phyloP scores from a whole-genome alignment of 1,140 invertebrate species.

The Heterodera schachtii region DNA sequence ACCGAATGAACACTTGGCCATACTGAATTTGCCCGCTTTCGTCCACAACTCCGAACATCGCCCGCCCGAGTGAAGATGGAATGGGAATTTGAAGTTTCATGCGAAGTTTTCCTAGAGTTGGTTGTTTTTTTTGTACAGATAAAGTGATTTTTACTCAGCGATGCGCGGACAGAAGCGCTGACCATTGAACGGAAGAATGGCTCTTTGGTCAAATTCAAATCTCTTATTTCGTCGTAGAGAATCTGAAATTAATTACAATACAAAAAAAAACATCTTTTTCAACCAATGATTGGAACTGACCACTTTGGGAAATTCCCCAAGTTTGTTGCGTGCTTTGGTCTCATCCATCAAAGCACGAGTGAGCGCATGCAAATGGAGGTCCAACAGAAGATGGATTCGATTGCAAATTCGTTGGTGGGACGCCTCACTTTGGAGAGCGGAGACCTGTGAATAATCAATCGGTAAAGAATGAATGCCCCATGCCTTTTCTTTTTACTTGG shows the following conservation, averaged over 20 bases:
- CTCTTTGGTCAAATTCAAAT: conserved; percentile 59
- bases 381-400: conserved; percentile 57
- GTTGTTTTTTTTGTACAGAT: neutral
- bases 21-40: conserved; percentile 65
- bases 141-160: conserved; percentile 26
- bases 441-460: conserved; percentile 41
- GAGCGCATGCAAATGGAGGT: conserved; percentile 53
- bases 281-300: neutral
- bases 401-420: conserved; percentile 52
- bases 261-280: neutral
- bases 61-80: conserved; percentile 61
- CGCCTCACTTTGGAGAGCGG: conserved; percentile 46
- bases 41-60: conserved; percentile 67
- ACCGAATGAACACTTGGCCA: conserved; percentile 67
- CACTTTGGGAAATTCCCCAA: conserved; percentile 57
- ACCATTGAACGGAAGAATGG: conserved; percentile 65
- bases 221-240: conserved; percentile 40
- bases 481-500: conserved; percentile 48
- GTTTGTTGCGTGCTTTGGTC: conserved; percentile 48
- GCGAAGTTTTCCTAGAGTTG: conserved; percentile 37
- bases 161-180: conserved; percentile 54
- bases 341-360: conserved; percentile 52
- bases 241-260: conserved; percentile 14
- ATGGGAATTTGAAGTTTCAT: conserved; percentile 62
- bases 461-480: neutral